Base-by-base conservation (phyloP, 2,888 invertebrate genomes). In the Tanytarsus gracilentus region DNA sequence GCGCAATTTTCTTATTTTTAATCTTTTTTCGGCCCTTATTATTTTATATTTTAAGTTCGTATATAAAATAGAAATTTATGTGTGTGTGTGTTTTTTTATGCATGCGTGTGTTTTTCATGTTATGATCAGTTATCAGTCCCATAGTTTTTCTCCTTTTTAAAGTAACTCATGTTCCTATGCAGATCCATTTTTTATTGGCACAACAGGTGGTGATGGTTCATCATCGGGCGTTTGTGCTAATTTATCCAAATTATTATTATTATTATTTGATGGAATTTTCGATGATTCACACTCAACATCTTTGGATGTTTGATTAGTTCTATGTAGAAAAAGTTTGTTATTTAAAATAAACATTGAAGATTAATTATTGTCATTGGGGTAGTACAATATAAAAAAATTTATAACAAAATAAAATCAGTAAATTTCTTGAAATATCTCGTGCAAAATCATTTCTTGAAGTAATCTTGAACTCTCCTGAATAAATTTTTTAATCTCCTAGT, bases 131-230 rank as follows among this genome's bases (percentile, higher is more conserved):
- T 27, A 14, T 56, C 40, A 48, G 30, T 48, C 48, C 44, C 56
- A 26, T 48, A 29, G 14, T 21, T 5, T 51, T 25, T 26, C 14
- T 40, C 7, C 14, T 8, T 40, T 40, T 16, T 14, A 8, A 7
- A 16, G 4, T 21, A 44, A 21, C 21, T 44, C 8, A 49, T n/a
- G 27, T 29, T 26, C 30, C 29, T 36, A 56, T n/a, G 56, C 44
- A 58, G 53, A 53, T 58, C 58, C 44, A 48, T 58, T 58, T 44
- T 58, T 48, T 58, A 58, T 48, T 58, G 58, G 48, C 49, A 49
- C 49, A 25, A 58, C 29, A n/a, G 26, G 25, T 26, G 44, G 30
- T 49, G 49, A 27, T 26, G n/a, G n/a, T 44, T 44, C 18, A 26
- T 25, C 49, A 7, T 48, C 44, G 27, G 48, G 30, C 26, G 48